Percentiles rank a stretch among this genome's conserved stretches.
Conservation (phyloP, 2,888 invertebrate species). For the Gasteruption jaculator region DNA sequence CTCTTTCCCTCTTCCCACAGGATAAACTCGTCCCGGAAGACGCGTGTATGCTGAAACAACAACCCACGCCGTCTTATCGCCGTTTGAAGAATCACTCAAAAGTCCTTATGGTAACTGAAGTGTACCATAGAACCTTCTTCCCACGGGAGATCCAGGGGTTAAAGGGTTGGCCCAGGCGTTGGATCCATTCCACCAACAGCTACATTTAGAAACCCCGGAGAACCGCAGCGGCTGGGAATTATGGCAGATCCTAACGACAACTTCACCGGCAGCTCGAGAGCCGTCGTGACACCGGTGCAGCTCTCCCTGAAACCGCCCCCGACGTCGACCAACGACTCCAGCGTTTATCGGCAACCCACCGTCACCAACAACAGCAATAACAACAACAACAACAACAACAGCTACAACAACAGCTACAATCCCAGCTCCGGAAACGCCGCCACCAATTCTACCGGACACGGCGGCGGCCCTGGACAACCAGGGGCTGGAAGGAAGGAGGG, state of each 20-base stretch:
- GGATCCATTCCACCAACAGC: slow-evolving; percentile 40
- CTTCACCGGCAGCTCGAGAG: slow-evolving; percentile 25
- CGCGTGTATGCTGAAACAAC: slow-evolving; percentile 43
- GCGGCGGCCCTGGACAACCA: not conserved
- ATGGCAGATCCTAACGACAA: slow-evolving; percentile 38
- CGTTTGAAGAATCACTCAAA: slow-evolving; percentile 30
- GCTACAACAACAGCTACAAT: slow-evolving; percentile 12
- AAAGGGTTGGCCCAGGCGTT: slow-evolving; percentile 48
- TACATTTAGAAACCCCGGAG: slow-evolving; percentile 44
- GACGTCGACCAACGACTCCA: not conserved
- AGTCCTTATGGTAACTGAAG: slow-evolving; percentile 47
- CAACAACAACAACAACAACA: slow-evolving; percentile 25
- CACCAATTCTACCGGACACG: slow-evolving; percentile 2
- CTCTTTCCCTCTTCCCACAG: slow-evolving; percentile 23
- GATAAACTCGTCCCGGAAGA: slow-evolving; percentile 28
- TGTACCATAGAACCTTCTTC: slow-evolving; percentile 29
- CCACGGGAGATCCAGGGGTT: slow-evolving; percentile 42
- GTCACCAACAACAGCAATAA: slow-evolving; percentile 18
- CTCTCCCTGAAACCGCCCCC: slow-evolving; percentile 12
- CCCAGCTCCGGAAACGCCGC: slow-evolving; percentile 7
- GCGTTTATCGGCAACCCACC: slow-evolving; percentile 1
- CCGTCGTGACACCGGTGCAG: slow-evolving; percentile 12
- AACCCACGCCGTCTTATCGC: slow-evolving; percentile 23
- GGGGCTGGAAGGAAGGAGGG: slow-evolving; percentile 26
- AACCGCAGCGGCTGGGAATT: slow-evolving; percentile 14